These are phyloP conservation scores for Drosophila flavopinicola DNA, from an alignment of 2,888 invertebrate species.

Conservation along the genomic window DNA sequence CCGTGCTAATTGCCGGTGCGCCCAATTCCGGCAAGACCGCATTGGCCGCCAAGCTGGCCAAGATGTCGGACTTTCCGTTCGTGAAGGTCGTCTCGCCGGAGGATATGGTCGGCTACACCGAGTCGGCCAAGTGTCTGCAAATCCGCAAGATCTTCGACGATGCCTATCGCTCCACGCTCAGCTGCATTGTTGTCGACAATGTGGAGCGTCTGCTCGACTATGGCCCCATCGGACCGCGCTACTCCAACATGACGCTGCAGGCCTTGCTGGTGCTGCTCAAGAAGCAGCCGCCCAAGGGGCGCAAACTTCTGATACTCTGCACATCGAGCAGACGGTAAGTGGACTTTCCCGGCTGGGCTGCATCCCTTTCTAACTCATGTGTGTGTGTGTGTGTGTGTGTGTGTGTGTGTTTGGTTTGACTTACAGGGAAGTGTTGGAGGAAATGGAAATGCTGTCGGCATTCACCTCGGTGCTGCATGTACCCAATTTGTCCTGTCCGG, in stretches of 20 bases:
- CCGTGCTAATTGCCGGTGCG: slow-evolving; percentile 96
- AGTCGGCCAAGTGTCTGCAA: slow-evolving; percentile 96
- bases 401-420: too few relatives aligned
- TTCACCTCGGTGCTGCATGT: slow-evolving; percentile 97
- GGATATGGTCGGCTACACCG: slow-evolving; percentile 98
- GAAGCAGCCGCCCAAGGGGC: slow-evolving; percentile 96
- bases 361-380: neutral
- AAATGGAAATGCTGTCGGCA: slow-evolving; percentile 96
- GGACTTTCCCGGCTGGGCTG: too few relatives aligned
- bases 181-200: slow-evolving; percentile 98
- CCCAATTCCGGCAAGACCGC: slow-evolving; percentile 99
- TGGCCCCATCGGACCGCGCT: slow-evolving; percentile 98
- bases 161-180: slow-evolving; percentile 97
- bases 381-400: too few relatives aligned
- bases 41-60: slow-evolving; percentile 97
- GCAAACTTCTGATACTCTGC: slow-evolving; percentile 96
- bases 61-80: slow-evolving; percentile 98
- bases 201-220: slow-evolving; percentile 98
- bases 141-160: slow-evolving; percentile 99
- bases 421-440: slow-evolving; percentile 93
- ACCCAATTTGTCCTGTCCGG: slow-evolving; percentile 93
- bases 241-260: slow-evolving; percentile 98
- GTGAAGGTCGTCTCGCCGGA: slow-evolving; percentile 98
- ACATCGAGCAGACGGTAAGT: slow-evolving; percentile 94
- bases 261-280: slow-evolving; percentile 96